A percentile compares a stretch with the other conserved stretches of the same genome.
Evolutionary conservation across 92 coral and sea anemone genomes (phyloP).

Genomic region (Parazoanthus atlanticus): DNA sequence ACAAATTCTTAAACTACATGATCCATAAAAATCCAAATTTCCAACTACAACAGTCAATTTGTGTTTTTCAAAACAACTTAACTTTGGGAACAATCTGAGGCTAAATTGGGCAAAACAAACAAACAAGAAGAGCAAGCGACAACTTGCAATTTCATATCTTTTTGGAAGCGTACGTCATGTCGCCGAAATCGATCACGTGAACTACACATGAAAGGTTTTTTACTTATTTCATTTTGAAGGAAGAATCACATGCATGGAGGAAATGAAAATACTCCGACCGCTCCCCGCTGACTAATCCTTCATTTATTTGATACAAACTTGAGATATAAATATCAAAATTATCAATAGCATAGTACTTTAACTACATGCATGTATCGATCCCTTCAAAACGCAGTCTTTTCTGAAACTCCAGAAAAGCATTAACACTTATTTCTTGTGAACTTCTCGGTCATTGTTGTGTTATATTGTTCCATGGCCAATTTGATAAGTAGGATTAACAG

Average conservation of each 20-base stretch:
- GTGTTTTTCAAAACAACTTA: too few species aligned
- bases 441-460: too few species aligned
- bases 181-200: slow-evolving; percentile 9
- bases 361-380: not conserved
- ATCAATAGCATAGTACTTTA: not conserved
- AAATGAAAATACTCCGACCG: slow-evolving; percentile 2
- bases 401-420: not conserved
- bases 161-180: not conserved
- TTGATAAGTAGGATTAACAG: too few species aligned
- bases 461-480: too few species aligned
- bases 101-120: too few species aligned
- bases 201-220: not conserved
- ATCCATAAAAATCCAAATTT: too few species aligned
- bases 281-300: slow-evolving; percentile 12
- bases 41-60: too few species aligned
- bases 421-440: not conserved
- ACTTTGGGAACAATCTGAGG: too few species aligned
- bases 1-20: too few species aligned
- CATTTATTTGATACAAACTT: not conserved
- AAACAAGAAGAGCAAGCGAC: not conserved
- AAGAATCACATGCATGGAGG: slow-evolving; percentile 12
- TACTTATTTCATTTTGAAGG: not conserved
- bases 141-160: too few species aligned
- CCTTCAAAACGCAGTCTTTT: not conserved
- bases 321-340: not conserved